Evolutionary conservation across 2,113 vertebrate genomes (phyloP), one percentile per base, ranked within the genome.

Genomic region (Hipposideros armiger): DNA sequence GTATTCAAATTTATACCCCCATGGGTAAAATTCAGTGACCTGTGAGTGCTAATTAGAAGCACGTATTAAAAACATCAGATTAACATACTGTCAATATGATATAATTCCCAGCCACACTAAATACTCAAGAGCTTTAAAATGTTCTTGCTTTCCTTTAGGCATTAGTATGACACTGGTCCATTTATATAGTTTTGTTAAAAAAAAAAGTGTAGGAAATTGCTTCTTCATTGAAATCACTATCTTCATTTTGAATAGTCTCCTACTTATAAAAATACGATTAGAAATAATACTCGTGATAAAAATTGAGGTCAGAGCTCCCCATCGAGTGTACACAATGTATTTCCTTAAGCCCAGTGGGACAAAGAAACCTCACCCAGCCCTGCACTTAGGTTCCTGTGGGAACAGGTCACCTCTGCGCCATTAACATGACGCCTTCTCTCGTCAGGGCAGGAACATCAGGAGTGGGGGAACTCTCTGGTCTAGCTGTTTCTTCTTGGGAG

Each of bases 1-100:
- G 30, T 77, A 95, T 95, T 90, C 64, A 90, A 93, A 96, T 94
- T 45, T 90, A 77, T 97, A 73, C 54, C 28, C 52, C 26, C n/a
- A 45, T 73, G 60, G 92, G 82, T 66, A 58, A 36, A 90, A 92
- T 82, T 90, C 86, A 19, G 58, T 90, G 67, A 95, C 78, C 45
- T 83, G 17, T 82, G 28, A 95, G 45, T 26, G 90, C 24, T 58
- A 93, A 95, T 67, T 95, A 92, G 42, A 87, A 95, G 97, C 36
- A 54, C 17, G 93, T 40, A 84, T 42, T 90, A 19, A 32, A 96
- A 94, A 52, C 52, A 40, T 32, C 36, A 90, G 58, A 87, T 87
- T 76, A 91, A 70, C 32, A 62, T 54, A 83, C 36, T 72, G 84
- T 74, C 42, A 67, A 83, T 78, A 90, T 36, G 15, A 87, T n/a